A percentile compares a stretch with the other conserved stretches of the same genome.
Conservation (phyloP, 2,113 vertebrate species). For the Cinclus mexicanus region DNA sequence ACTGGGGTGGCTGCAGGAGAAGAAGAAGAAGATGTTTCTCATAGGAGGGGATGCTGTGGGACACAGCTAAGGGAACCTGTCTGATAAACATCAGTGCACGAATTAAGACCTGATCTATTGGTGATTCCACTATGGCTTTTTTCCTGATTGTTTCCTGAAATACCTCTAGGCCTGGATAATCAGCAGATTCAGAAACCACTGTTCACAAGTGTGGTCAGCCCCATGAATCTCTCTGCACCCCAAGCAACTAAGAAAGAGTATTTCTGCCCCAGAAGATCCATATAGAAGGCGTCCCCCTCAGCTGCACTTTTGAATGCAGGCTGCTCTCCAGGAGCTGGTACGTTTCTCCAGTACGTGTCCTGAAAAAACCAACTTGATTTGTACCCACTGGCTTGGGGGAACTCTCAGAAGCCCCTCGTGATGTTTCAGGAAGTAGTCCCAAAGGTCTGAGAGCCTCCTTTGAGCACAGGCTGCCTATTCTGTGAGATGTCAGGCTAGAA, state of each 20-base stretch:
- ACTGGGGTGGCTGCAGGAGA: not conserved
- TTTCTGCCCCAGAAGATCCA: not conserved
- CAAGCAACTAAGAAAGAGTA: not conserved
- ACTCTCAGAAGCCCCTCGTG: not conserved
- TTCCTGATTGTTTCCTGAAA: not conserved
- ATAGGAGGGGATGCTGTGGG: not conserved
- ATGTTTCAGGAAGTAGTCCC: not conserved
- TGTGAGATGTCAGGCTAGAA: not conserved
- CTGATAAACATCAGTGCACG: not conserved
- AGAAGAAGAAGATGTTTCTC: not conserved
- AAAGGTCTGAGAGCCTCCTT: not conserved
- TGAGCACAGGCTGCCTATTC: not conserved
- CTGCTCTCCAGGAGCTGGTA: not conserved
- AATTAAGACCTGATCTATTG: not conserved
- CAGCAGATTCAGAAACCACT: not conserved
- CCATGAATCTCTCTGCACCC: not conserved
- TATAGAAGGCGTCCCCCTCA: not conserved
- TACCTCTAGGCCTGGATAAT: not conserved
- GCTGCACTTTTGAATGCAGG: not conserved
- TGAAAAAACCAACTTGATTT: not conserved
- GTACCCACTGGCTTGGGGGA: not conserved
- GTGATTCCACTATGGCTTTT: not conserved
- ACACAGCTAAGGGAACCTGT: not conserved
- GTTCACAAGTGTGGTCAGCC: not conserved
- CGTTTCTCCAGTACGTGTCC: fast-evolving